Evolutionary conservation across 1,140 invertebrate species (phyloP).

Genomic region (Drosophila carrolli): DNA sequence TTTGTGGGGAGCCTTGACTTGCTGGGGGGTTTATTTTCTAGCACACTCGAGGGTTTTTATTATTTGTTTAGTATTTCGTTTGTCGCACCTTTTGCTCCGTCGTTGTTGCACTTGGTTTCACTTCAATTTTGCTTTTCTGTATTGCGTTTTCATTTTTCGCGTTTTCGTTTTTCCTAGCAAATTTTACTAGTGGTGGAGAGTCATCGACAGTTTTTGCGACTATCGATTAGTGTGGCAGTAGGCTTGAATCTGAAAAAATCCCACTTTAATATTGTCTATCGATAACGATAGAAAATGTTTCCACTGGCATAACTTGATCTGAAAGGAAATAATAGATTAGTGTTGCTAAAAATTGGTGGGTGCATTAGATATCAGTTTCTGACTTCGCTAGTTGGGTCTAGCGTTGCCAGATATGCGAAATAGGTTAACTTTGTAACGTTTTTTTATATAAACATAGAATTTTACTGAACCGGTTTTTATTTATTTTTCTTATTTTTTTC

Average conservation of each 20-base stretch:
- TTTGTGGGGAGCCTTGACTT: constrained; percentile 17
- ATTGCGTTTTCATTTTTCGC: constrained; percentile 65
- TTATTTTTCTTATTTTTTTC: no score
- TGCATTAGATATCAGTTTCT: no score
- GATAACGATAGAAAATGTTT: no score
- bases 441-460: no score
- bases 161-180: constrained; percentile 52
- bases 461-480: no score
- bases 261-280: no score
- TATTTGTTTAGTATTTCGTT: constrained; percentile 11
- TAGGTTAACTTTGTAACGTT: no score
- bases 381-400: no score
- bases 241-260: neutral
- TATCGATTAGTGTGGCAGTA: constrained; percentile 2
- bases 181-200: constrained; percentile 12
- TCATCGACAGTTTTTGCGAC: neutral
- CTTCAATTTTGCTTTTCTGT: constrained; percentile 52
- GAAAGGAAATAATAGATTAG: no score
- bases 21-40: neutral
- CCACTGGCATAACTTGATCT: no score
- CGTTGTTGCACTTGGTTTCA: constrained; percentile 46
- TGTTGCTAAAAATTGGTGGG: no score
- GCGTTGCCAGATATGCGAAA: no score
- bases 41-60: neutral
- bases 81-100: constrained; percentile 40